phyloP scores from a whole-genome alignment of 1,140 invertebrate genomes.

The Venturia canescens region DNA sequence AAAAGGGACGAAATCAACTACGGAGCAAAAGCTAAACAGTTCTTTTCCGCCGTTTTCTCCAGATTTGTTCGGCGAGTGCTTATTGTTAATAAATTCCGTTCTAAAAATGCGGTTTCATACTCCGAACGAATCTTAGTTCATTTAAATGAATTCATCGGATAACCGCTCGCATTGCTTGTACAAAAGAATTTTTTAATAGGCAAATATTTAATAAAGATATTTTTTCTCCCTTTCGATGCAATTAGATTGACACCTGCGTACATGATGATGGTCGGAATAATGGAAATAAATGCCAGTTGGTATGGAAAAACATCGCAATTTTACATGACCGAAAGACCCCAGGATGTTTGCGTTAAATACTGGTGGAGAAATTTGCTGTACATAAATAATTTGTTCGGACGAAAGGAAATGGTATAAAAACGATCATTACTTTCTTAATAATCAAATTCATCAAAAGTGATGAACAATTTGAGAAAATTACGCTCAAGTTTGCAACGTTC shows the following conservation, averaged over 20 bases:
- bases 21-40: slow-evolving; percentile 60
- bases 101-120: too few relatives aligned
- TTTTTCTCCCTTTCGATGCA: too few relatives aligned
- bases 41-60: slow-evolving; percentile 64
- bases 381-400: slow-evolving; percentile 80
- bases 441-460: neutral
- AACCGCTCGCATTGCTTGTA: too few relatives aligned
- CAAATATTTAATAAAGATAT: too few relatives aligned
- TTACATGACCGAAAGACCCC: slow-evolving; percentile 74
- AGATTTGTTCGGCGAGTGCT: slow-evolving; percentile 74
- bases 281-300: slow-evolving; percentile 76
- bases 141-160: too few relatives aligned
- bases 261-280: slow-evolving; percentile 75
- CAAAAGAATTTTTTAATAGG: too few relatives aligned
- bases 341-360: slow-evolving; percentile 77
- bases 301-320: slow-evolving; percentile 75
- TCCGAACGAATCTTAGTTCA: too few relatives aligned
- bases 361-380: slow-evolving; percentile 83
- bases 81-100: too few relatives aligned
- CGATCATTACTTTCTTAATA: neutral
- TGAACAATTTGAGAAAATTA: too few relatives aligned
- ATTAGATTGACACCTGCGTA: slow-evolving; percentile 78
- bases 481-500: too few relatives aligned
- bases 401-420: slow-evolving; percentile 73
- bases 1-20: slow-evolving; percentile 60